A percentile compares a stretch with the other conserved stretches of the same genome.
phyloP scores from a whole-genome alignment of 2,888 invertebrate genomes.

The Patella depressa region DNA sequence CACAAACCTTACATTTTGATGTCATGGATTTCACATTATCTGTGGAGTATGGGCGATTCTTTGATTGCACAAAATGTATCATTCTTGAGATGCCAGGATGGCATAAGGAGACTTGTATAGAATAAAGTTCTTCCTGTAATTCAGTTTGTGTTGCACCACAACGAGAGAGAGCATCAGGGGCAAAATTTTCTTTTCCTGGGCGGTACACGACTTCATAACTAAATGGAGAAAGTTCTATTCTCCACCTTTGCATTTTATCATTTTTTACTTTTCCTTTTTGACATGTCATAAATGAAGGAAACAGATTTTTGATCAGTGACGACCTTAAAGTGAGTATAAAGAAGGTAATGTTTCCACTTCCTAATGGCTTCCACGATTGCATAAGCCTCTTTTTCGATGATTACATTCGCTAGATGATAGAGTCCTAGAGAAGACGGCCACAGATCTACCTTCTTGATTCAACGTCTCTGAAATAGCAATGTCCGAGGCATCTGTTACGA shows the following conservation, averaged over 20 bases:
- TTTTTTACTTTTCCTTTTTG: constrained; percentile 38
- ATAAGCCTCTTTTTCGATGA: constrained; percentile 33
- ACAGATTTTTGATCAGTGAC: no score
- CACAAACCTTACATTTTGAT: neutral
- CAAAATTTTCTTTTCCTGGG: constrained; percentile 30
- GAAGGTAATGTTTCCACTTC: constrained; percentile 30
- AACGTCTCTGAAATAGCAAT: constrained; percentile 20
- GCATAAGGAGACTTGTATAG: constrained; percentile 27
- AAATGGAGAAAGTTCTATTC: constrained; percentile 34
- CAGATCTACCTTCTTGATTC: constrained; percentile 19
- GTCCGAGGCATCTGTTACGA: constrained; percentile 23
- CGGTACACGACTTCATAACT: constrained; percentile 35
- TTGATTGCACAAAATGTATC: constrained; percentile 23
- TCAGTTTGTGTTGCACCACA: constrained; percentile 12
- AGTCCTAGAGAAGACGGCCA: constrained; percentile 22
- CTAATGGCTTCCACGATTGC: constrained; percentile 34
- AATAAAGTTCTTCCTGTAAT: constrained; percentile 11
- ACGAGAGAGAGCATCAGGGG: constrained; percentile 30
- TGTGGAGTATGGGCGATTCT: constrained; percentile 29
- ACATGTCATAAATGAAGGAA: constrained; percentile 35
- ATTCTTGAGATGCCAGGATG: constrained; percentile 22
- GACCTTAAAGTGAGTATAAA: constrained; percentile 32
- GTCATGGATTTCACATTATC: neutral
- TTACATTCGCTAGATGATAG: constrained; percentile 18
- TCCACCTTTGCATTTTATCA: constrained; percentile 38